These are phyloP conservation scores for Varecia variegata DNA, from an alignment of 2,797 vertebrate species.

Conservation along the genomic window DNA sequence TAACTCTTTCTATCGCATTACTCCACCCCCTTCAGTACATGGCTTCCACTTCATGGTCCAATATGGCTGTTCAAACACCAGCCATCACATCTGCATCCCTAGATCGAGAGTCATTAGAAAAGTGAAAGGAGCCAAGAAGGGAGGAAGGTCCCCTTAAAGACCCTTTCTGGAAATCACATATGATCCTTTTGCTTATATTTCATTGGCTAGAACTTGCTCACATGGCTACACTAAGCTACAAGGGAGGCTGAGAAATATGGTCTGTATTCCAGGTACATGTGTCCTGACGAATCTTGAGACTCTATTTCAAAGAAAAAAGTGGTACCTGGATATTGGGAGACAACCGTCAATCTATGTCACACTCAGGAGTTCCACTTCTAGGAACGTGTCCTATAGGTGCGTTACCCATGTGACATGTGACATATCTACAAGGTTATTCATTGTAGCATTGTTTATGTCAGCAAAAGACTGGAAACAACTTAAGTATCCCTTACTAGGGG, in stretches of 20 bases:
- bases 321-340: neutral
- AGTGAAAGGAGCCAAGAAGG: neutral
- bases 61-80: neutral
- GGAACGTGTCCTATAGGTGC: neutral
- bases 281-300: neutral
- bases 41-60: neutral
- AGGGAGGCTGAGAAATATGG: neutral
- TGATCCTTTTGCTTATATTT: neutral
- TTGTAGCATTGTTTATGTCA: neutral
- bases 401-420: neutral
- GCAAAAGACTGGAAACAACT: neutral
- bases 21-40: neutral
- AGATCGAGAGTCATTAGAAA: neutral
- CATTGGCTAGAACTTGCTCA: neutral
- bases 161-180: neutral
- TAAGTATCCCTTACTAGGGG: neutral
- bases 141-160: neutral
- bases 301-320: neutral
- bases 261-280: neutral
- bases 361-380: neutral
- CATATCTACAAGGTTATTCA: neutral
- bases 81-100: neutral
- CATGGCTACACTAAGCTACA: neutral
- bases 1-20: neutral
- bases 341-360: neutral